These are phyloP conservation scores for Pristionchus entomophagus DNA, from an alignment of 2,888 invertebrate species.

Conservation along the genomic window DNA sequence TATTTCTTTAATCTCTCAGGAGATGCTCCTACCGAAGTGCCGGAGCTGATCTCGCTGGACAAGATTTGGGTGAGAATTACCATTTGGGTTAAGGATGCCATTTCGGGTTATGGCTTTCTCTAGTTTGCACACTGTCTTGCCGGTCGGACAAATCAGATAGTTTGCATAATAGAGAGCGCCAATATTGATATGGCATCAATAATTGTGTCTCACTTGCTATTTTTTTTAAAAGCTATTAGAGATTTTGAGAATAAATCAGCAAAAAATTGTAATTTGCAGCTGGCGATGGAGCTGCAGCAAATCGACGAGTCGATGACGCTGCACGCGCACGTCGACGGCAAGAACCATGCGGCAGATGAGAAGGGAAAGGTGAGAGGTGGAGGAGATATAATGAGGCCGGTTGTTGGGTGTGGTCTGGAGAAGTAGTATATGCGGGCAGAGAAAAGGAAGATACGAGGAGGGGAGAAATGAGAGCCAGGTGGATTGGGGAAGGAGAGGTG, in stretches of 20 bases:
- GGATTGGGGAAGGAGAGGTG: too few species aligned
- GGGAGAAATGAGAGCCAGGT: too few species aligned
- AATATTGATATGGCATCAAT: too few species aligned
- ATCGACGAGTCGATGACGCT: background rate
- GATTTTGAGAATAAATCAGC: background rate
- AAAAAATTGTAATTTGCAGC: background rate
- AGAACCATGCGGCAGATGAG: constrained; percentile 30
- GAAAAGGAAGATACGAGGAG: background rate
- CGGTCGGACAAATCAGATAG: too few species aligned
- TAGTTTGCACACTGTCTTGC: too few species aligned
- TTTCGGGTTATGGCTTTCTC: too few species aligned
- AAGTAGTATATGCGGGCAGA: background rate
- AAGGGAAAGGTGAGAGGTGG: constrained; percentile 32
- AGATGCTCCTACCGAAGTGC: background rate
- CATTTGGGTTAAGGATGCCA: too few species aligned
- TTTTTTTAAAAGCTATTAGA: too few species aligned
- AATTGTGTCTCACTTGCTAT: too few species aligned
- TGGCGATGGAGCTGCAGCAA: constrained; percentile 45
- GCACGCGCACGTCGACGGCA: constrained; percentile 48
- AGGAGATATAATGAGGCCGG: too few species aligned
- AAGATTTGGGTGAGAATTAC: constrained; percentile 5
- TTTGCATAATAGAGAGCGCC: too few species aligned
- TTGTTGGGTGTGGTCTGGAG: background rate
- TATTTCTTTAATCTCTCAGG: background rate
- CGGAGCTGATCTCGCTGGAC: constrained; percentile 18